Evolutionary conservation across 2,797 vertebrate species (phyloP), one percentile per base, ranked within the genome.

Genomic region (Garrulus glandarius): DNA sequence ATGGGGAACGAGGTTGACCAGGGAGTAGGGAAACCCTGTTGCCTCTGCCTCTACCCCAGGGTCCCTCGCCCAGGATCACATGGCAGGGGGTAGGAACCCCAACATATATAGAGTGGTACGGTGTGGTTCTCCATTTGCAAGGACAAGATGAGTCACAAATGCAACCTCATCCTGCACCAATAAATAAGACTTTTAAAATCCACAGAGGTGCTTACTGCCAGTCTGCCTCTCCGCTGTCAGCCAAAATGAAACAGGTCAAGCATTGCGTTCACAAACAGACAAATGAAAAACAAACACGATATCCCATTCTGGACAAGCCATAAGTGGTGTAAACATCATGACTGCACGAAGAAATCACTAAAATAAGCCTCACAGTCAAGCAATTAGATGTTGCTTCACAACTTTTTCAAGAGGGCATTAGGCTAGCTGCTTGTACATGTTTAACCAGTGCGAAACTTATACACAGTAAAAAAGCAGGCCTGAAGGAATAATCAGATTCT

Each of bases 361-460:
- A 88, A 79, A 49, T 52, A 24, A 64, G 5, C 24, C 19, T 75
- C 21, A 6, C 3, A 53, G 53, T 43, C 39, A 41, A 60, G 37
- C 9, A 75, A 41, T 34, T 56, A 75, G 14, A 22, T 29, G 15
- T 44, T 60, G 18, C 6, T 84, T 74, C 49, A 63, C 44, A 84
- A 11, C 11, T n/a, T 36, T 67, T 78, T 71, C 27, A 19, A 43
- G 24, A 74, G 18, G 44, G 15, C 41, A 19, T 61, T 78, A 57
- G 18, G 5, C 5, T 69, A 53, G 63, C 24, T 55, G 9, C 13
- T 59, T 63, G 12, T 24, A 46, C 1, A 0, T 5, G 23, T n/a
- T 36, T 59, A 56, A 57, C 8, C 7, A 36, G 24, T 39, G 7
- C 15, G 15, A 64, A 70, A n/a, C 8, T 30, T 6, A 0, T 18